These are phyloP conservation scores for Trissoscelio sp. DNA, from an alignment of 2,888 invertebrate genomes.

Conservation along the genomic window DNA sequence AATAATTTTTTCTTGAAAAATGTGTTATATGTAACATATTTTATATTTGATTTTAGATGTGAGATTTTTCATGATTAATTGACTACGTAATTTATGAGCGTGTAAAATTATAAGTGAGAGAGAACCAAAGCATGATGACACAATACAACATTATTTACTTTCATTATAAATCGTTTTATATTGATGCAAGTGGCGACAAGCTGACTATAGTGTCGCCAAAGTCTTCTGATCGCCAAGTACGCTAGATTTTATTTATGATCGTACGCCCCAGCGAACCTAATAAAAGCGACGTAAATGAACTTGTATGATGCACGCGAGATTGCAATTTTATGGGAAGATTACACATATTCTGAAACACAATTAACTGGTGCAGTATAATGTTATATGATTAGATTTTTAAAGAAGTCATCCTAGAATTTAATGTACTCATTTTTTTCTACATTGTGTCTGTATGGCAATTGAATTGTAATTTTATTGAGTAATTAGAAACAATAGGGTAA, in stretches of 20 bases:
- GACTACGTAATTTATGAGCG: constrained; percentile 9
- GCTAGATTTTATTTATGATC: constrained; percentile 3
- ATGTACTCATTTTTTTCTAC: too few relatives aligned
- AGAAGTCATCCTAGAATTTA: not conserved
- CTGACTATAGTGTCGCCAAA: constrained; percentile 9
- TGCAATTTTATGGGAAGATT: not conserved
- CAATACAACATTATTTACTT: constrained; percentile 21
- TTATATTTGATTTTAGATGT: too few relatives aligned
- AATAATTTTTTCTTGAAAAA: too few relatives aligned
- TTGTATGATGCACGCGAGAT: not conserved
- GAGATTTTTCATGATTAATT: constrained; percentile 17
- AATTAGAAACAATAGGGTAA: too few relatives aligned
- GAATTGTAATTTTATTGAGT: not conserved
- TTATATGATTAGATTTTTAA: not conserved
- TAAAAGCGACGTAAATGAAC: not conserved
- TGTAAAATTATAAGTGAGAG: not conserved
- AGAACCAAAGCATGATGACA: constrained; percentile 4
- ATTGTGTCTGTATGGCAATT: too few relatives aligned
- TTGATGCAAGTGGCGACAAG: constrained; percentile 22
- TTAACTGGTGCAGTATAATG: not conserved
- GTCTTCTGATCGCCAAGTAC: constrained; percentile 4
- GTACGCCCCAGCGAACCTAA: not conserved
- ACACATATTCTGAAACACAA: not conserved
- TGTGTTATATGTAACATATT: too few relatives aligned
- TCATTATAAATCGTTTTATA: not conserved